Percentiles rank a stretch among this genome's conserved stretches.
phyloP scores from a whole-genome alignment of 2,888 invertebrate genomes.

The Alviniconcha strummeri region DNA sequence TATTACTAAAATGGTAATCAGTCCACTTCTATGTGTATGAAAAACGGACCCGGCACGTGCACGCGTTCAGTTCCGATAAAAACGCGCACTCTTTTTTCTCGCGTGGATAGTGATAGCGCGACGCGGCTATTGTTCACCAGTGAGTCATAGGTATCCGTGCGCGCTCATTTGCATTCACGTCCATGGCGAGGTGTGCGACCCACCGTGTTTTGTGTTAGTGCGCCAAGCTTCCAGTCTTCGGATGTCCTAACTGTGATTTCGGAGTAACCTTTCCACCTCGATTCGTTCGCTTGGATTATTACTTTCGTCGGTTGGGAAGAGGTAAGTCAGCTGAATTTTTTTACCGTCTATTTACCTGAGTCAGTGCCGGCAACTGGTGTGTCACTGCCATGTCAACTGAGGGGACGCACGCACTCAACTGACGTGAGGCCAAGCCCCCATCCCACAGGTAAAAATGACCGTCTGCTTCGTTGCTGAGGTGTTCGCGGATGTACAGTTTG shows the following conservation, averaged over 20 bases:
- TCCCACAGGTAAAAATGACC: constrained; percentile 13
- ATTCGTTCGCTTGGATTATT: neutral
- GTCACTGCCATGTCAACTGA: constrained; percentile 14
- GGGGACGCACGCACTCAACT: too few species aligned
- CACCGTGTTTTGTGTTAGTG: constrained; percentile 24
- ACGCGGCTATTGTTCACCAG: constrained; percentile 36
- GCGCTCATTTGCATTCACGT: constrained; percentile 36
- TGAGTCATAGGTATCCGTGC: constrained; percentile 35
- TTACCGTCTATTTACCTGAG: neutral
- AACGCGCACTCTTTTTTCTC: neutral
- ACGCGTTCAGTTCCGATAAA: neutral
- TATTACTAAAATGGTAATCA: neutral
- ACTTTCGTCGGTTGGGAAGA: neutral
- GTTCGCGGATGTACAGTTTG: neutral
- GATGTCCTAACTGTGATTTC: neutral
- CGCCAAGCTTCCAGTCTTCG: neutral
- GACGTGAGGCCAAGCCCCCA: constrained; percentile 17
- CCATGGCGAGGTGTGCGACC: constrained; percentile 30
- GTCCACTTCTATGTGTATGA: too few species aligned
- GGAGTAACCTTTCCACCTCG: constrained; percentile 15
- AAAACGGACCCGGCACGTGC: neutral
- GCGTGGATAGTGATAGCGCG: neutral
- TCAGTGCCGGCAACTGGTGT: constrained; percentile 13
- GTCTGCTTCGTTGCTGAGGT: neutral
- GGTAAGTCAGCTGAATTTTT: neutral